Conservation (phyloP, 2,113 vertebrate species). For the Sylvietta virens region DNA sequence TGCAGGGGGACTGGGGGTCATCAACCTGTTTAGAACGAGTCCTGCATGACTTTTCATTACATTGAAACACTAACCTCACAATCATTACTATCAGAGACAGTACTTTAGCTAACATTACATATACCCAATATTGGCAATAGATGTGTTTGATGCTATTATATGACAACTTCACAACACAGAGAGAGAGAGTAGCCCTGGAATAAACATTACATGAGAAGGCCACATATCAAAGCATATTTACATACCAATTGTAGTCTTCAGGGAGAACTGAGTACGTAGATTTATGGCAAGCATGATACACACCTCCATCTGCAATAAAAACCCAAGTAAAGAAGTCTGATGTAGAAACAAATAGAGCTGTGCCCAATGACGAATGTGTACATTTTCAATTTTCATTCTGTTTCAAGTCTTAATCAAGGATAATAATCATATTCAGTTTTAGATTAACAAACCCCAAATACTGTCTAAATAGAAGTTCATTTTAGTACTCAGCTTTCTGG, state of each 20-base stretch:
- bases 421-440: neutral
- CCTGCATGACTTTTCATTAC: neutral
- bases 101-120: neutral
- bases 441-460: neutral
- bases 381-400: neutral
- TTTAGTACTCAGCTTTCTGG: neutral
- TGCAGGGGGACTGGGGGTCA: neutral
- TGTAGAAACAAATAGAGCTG: neutral
- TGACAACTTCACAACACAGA: accelerated
- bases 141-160: neutral
- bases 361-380: neutral
- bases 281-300: constrained; percentile 36
- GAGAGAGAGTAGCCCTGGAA: neutral
- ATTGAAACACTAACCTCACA: neutral
- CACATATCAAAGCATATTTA: neutral
- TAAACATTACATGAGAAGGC: neutral
- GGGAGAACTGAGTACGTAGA: constrained; percentile 75
- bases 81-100: neutral
- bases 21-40: neutral
- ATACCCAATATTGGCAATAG: neutral
- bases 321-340: neutral
- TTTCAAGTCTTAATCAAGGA: neutral
- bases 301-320: constrained; percentile 52
- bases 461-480: neutral
- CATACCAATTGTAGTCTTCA: constrained; percentile 81